A percentile compares a stretch with the other conserved stretches of the same genome.
Evolutionary conservation across 2,797 vertebrate genomes (phyloP).

Genomic region (Pseudocheirus occidentalis): DNA sequence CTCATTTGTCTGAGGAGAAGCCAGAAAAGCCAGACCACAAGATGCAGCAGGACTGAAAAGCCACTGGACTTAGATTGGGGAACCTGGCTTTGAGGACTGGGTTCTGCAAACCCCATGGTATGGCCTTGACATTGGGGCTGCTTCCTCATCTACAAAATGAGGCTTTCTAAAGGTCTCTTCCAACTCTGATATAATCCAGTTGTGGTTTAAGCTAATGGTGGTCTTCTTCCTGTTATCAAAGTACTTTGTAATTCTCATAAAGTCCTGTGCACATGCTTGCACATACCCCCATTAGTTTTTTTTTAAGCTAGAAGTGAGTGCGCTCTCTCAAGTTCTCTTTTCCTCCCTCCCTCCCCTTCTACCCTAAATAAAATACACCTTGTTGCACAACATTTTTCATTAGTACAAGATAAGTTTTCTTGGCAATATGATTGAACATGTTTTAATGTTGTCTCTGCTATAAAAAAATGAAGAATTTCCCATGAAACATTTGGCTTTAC

Average conservation of each 20-base stretch:
- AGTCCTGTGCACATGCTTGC: background rate
- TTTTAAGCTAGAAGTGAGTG: background rate
- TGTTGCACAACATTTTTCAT: slow-evolving; percentile 67
- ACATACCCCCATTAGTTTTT: background rate
- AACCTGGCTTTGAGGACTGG: background rate
- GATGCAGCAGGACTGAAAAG: background rate
- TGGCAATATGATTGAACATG: slow-evolving; percentile 81
- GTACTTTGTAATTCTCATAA: background rate
- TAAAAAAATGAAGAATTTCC: slow-evolving; percentile 84
- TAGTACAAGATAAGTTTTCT: slow-evolving; percentile 82
- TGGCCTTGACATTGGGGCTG: background rate
- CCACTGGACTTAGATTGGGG: background rate
- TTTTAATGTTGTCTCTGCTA: slow-evolving; percentile 86
- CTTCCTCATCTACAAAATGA: background rate
- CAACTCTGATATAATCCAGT: background rate
- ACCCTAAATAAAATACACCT: slow-evolving; percentile 17
- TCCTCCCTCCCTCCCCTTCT: background rate
- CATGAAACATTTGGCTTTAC: slow-evolving; percentile 84
- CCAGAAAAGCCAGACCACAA: background rate
- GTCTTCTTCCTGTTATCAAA: background rate
- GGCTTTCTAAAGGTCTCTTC: background rate
- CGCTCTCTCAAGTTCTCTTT: background rate
- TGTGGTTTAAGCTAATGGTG: background rate
- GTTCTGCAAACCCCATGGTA: background rate
- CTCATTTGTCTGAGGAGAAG: background rate